phyloP scores from a whole-genome alignment of 1,140 invertebrate species.

The Parasteatoda tepidariorum region DNA sequence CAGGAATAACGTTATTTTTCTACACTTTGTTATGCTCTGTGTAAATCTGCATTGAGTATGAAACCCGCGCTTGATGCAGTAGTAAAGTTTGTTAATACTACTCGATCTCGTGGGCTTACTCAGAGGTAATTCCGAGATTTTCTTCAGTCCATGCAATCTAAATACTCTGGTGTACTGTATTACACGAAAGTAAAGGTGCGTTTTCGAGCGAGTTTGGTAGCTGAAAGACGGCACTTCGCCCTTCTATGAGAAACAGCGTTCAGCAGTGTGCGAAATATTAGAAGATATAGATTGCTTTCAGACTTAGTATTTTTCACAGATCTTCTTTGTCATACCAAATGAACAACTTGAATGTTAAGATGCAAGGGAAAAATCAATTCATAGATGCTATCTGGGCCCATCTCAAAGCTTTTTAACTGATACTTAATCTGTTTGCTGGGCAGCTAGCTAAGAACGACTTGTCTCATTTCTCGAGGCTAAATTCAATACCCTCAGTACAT shows the following conservation, averaged over 20 bases:
- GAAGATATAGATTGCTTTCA: neutral
- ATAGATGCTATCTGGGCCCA: neutral
- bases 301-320: neutral
- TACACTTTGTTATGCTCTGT: conserved; percentile 22
- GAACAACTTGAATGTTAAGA: neutral
- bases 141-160: conserved; percentile 3
- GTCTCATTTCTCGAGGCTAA: neutral
- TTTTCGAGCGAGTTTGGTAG: neutral
- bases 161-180: neutral
- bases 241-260: neutral
- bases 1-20: conserved; percentile 21
- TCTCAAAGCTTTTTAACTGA: neutral
- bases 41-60: conserved; percentile 56
- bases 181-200: neutral
- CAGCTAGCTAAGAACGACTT: neutral
- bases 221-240: neutral
- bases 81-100: conserved; percentile 14
- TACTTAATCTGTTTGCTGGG: neutral
- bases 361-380: neutral
- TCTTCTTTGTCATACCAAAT: neutral
- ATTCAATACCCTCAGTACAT: neutral
- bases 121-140: neutral
- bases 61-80: conserved; percentile 45
- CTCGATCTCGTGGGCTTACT: conserved; percentile 12
- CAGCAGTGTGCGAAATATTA: neutral